phyloP scores from a whole-genome alignment of 2,113 vertebrate species.

The Tetrao urogallus region DNA sequence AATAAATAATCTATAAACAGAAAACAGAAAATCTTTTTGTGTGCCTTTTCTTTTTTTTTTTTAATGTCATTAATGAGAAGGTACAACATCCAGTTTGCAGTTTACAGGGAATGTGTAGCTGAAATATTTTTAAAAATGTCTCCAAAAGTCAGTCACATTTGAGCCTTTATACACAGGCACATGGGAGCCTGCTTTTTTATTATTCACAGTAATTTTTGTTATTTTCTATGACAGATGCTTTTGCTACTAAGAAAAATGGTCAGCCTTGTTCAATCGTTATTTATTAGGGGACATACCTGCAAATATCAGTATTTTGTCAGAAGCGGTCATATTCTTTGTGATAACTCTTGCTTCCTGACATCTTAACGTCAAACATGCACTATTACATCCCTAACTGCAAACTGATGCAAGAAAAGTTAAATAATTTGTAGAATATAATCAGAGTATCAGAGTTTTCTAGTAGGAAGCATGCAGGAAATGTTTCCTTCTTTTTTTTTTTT shows the following conservation, averaged over 20 bases:
- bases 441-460: background rate
- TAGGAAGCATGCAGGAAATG: background rate
- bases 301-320: background rate
- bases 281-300: background rate
- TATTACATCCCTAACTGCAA: background rate
- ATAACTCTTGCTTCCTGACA: background rate
- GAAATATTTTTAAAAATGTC: background rate
- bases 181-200: background rate
- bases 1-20: background rate
- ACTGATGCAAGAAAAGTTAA: background rate
- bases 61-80: background rate
- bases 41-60: background rate
- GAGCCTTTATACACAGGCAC: background rate
- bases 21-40: background rate
- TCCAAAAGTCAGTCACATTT: background rate
- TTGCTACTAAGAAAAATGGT: background rate
- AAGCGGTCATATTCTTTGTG: conserved; percentile 2
- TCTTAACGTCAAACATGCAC: background rate
- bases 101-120: background rate
- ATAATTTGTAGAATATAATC: conserved; percentile 2
- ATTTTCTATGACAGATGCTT: background rate
- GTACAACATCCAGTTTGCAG: background rate
- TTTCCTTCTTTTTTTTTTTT: background rate
- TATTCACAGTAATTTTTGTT: background rate
- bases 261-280: background rate